Conservation (phyloP, 2,797 vertebrate genomes). For the Bradypus variegatus region DNA sequence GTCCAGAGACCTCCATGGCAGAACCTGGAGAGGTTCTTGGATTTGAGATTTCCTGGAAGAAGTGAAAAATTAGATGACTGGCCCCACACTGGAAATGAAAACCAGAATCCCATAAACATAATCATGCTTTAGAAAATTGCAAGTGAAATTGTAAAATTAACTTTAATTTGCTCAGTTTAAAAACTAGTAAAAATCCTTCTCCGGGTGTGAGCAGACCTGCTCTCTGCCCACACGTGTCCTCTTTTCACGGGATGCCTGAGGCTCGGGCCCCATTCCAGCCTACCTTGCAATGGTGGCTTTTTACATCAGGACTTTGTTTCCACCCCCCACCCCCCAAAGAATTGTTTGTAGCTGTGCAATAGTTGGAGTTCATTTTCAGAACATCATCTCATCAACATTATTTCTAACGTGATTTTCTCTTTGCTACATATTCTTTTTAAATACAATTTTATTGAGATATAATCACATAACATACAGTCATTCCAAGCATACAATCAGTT, state of each 20-base stretch:
- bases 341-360: background rate
- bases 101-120: background rate
- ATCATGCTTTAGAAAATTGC: background rate
- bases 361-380: background rate
- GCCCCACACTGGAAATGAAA: background rate
- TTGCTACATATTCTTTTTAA: background rate
- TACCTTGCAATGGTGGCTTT: no score
- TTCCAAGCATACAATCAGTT: no score
- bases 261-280: background rate
- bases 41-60: background rate
- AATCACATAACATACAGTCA: no score
- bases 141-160: background rate
- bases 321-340: background rate
- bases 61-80: background rate
- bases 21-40: background rate
- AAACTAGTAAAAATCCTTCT: background rate
- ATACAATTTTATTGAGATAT: no score
- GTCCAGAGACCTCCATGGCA: background rate
- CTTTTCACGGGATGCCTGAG: accelerated
- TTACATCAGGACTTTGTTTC: no score
- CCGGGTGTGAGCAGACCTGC: background rate
- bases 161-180: background rate
- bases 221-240: no score
- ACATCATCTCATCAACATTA: background rate
- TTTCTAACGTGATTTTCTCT: background rate